phyloP scores from a whole-genome alignment of 1,140 invertebrate genomes.

The Helicoverpa armigera region DNA sequence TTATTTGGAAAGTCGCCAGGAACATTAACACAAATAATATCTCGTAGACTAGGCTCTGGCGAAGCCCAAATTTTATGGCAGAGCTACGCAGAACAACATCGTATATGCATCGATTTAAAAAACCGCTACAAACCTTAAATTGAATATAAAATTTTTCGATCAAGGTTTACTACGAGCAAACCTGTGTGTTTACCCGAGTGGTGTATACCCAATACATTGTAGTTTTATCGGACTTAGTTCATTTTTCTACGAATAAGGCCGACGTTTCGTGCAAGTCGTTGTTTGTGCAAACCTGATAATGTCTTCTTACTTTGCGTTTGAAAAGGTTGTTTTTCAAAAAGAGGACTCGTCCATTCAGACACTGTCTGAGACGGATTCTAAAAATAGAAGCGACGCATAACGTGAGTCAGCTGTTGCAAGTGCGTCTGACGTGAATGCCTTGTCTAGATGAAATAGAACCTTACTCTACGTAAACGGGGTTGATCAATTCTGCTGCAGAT shows the following conservation, averaged over 20 bases:
- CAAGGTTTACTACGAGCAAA: not conserved
- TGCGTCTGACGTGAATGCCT: constrained; percentile 56
- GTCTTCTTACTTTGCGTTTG: not conserved
- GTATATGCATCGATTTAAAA: constrained; percentile 10
- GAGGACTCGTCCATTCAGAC: constrained; percentile 53
- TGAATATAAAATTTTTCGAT: not conserved
- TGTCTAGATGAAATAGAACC: constrained; percentile 17
- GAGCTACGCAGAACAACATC: constrained; percentile 19
- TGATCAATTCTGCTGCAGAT: too few species aligned
- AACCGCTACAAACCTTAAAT: constrained; percentile 11
- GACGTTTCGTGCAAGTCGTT: not conserved
- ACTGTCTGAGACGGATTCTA: constrained; percentile 64
- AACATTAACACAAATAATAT: constrained; percentile 50
- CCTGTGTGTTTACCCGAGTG: not conserved
- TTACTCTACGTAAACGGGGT: not conserved
- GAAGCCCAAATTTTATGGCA: constrained; percentile 3
- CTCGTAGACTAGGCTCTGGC: constrained; percentile 12
- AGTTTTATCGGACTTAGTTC: not conserved
- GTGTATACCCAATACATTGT: not conserved
- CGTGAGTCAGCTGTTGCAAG: constrained; percentile 74
- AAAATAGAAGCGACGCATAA: constrained; percentile 73
- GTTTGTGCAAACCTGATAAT: not conserved
- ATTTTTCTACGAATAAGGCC: not conserved
- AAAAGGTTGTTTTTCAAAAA: constrained; percentile 18
- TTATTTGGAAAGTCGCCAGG: constrained; percentile 51